These are phyloP conservation scores for Hemibagrus guttatus DNA, from an alignment of 2,797 vertebrate species.

Conservation along the genomic window DNA sequence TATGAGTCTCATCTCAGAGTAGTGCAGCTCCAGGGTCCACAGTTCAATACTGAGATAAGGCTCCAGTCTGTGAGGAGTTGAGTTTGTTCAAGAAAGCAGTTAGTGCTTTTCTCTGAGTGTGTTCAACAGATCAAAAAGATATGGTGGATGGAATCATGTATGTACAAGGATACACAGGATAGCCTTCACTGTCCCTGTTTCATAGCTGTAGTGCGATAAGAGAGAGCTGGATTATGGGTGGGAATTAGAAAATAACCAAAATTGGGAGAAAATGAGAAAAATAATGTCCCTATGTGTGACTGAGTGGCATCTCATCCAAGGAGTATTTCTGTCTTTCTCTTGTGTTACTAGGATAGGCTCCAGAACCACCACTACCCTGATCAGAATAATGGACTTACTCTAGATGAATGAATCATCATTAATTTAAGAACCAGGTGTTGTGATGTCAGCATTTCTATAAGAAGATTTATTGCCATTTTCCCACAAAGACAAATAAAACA, in stretches of 20 bases:
- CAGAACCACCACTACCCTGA: not conserved
- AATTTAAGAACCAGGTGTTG: not conserved
- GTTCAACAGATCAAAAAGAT: not conserved
- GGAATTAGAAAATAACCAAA: too few species aligned
- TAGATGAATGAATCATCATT: not conserved
- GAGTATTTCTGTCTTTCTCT: not conserved
- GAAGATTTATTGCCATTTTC: not conserved
- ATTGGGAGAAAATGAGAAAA: not conserved
- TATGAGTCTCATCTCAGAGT: not conserved
- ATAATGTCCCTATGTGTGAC: not conserved
- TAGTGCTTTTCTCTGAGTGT: not conserved
- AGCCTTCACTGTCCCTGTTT: not conserved
- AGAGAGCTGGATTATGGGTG: not conserved
- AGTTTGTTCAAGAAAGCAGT: not conserved
- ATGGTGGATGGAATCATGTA: not conserved
- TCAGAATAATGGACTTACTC: not conserved
- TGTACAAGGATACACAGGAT: not conserved
- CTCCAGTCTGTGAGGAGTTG: not conserved
- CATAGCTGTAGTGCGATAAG: not conserved
- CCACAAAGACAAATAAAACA: not conserved
- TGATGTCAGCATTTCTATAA: not conserved
- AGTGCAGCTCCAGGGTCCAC: not conserved
- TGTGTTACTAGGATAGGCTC: not conserved
- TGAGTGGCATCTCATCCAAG: not conserved
- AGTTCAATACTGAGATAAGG: not conserved